Evolutionary conservation across 2,888 invertebrate species (phyloP), one percentile per base, ranked within the genome.

Genomic region (Meandrusa payeni): DNA sequence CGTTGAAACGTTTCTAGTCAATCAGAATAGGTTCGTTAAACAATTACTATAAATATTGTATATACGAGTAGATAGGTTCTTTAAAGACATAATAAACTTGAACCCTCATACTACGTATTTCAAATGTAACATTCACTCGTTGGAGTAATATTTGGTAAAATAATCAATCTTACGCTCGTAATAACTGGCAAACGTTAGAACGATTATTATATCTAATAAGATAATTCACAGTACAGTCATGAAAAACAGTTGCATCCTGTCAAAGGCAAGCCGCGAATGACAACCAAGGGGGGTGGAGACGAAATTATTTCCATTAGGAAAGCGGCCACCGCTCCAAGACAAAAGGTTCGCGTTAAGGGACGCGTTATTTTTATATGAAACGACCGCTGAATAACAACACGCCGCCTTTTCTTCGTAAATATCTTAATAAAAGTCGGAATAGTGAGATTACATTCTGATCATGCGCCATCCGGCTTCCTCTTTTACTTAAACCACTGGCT

Each of bases 221-320:
- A 24, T 17, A 58, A 70, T 78, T 80, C 64, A 64, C 61, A 81
- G 74, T 78, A 72, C 64, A 65, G 76, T 81, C 87, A 87, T 82
- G 82, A 59, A 63, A 64, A 64, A 64, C 77, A 64, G 82, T 80
- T 81, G 85, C 81, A 82, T 87, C 87, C 86, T 82, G 86, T 64
- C 61, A 61, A 69, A 69, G 65, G 69, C 78, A 70, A 64, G 77
- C 71, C 62, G 65, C 79, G 86, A 83, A 86, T 83, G 76, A 67
- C 75, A 83, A 85, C 67, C 69, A 69, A 68, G 69, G 59, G n/a
- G 79, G 74, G 76, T 70, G 79, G 78, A 50, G 55, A 64, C 64
- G 55, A 68, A 72, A 75, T 73, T 58, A 69, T 73, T 69, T 73
- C 75, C 73, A 70, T 76, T 75, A 76, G 54, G 48, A 68, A 59